Conservation (phyloP, 2,888 invertebrate species). For the Cheiracanthium punctorium region DNA sequence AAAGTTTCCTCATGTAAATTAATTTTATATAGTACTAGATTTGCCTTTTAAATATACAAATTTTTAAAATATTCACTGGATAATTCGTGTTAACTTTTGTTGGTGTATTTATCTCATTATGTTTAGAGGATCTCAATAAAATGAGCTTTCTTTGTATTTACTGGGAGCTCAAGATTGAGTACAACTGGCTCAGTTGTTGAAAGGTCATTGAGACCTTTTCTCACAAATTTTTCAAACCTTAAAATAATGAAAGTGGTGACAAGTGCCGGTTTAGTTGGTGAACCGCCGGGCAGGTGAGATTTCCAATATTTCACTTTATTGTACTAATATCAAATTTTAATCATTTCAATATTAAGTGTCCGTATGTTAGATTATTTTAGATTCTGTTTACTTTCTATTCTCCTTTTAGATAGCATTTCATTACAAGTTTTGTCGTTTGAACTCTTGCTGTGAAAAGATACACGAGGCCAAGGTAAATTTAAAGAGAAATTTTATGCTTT, state of each 20-base stretch:
- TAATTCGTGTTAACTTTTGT: too few relatives aligned
- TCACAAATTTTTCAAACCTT: constrained; percentile 10
- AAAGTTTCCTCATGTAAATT: too few relatives aligned
- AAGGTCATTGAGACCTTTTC: neutral
- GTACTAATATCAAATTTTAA: neutral
- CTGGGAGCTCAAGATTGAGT: neutral
- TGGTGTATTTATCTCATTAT: neutral
- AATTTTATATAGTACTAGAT: too few relatives aligned
- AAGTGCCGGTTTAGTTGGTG: constrained; percentile 63
- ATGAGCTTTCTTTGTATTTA: neutral
- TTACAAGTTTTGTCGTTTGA: neutral
- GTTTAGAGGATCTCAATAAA: neutral
- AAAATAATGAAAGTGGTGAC: constrained; percentile 69
- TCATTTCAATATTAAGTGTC: neutral
- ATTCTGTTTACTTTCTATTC: neutral
- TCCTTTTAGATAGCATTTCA: constrained; percentile 3
- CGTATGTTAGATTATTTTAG: neutral
- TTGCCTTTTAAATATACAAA: too few relatives aligned
- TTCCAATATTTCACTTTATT: neutral
- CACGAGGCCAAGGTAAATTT: too few relatives aligned
- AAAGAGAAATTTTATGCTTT: too few relatives aligned
- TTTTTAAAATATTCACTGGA: too few relatives aligned
- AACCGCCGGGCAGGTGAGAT: constrained; percentile 66
- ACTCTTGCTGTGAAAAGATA: neutral
- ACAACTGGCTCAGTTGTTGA: neutral